These are phyloP conservation scores for Metalampra italica DNA, from an alignment of 2,888 invertebrate species.

Conservation along the genomic window DNA sequence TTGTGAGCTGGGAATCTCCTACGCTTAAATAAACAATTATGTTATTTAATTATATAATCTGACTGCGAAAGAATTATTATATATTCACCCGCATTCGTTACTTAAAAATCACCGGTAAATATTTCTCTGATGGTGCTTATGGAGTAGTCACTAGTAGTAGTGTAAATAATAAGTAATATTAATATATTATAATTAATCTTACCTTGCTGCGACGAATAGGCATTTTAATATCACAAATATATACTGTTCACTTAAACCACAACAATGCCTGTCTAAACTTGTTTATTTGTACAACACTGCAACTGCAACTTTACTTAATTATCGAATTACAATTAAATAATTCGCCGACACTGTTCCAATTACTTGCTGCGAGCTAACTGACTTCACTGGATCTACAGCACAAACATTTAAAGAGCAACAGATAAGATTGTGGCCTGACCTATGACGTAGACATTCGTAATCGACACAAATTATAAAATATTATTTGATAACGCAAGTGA, in stretches of 20 bases:
- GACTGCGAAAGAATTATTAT: too few species aligned
- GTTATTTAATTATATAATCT: too few species aligned
- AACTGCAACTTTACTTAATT: constrained; percentile 9
- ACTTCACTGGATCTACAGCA: constrained; percentile 65
- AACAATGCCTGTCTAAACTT: constrained; percentile 5
- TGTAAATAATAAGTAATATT: too few species aligned
- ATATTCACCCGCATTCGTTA: too few species aligned
- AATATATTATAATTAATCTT: constrained; percentile 20
- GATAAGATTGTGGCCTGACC: constrained; percentile 72
- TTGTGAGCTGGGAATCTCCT: too few species aligned
- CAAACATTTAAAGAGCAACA: constrained; percentile 71
- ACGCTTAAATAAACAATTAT: too few species aligned
- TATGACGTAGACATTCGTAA: constrained; percentile 61
- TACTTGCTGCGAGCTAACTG: constrained; percentile 64
- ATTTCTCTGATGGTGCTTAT: too few species aligned
- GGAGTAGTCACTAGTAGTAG: too few species aligned
- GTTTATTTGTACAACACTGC: constrained; percentile 1
- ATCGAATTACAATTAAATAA: constrained; percentile 7
- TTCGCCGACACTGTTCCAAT: constrained; percentile 30
- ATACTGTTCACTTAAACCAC: constrained; percentile 22
- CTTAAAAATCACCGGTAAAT: too few species aligned
- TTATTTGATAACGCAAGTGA: constrained; percentile 50
- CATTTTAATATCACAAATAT: constrained; percentile 40
- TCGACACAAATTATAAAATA: constrained; percentile 66
- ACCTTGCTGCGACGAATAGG: constrained; percentile 72